Evolutionary conservation across 2,113 vertebrate genomes (phyloP).

Genomic region (Petaurus breviceps): DNA sequence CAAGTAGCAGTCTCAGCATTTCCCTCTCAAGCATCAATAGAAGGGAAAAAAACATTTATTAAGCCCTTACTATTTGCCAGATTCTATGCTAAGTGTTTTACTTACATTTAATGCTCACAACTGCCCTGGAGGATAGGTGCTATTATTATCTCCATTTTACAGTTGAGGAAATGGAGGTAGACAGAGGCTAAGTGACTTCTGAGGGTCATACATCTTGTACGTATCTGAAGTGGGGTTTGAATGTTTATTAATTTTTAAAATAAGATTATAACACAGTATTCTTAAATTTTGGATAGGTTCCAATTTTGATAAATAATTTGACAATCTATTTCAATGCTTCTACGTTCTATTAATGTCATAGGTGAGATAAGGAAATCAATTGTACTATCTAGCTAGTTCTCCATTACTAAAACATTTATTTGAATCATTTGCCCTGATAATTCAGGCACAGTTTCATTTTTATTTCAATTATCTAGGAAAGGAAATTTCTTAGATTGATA

Average conservation of each 20-base stretch:
- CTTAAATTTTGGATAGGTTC: background rate
- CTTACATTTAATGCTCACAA: background rate
- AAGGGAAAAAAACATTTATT: background rate
- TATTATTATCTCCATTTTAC: background rate
- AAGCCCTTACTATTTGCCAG: background rate
- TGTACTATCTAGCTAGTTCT: background rate
- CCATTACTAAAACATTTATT: background rate
- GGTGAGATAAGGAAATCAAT: background rate
- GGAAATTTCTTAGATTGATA: background rate
- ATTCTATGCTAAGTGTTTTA: background rate
- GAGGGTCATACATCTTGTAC: background rate
- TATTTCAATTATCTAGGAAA: background rate
- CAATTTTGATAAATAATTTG: background rate
- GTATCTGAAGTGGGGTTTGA: background rate
- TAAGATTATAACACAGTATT: background rate
- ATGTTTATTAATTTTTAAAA: background rate
- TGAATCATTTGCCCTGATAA: background rate
- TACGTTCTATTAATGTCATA: background rate
- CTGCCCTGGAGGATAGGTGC: background rate
- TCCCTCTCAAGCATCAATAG: background rate
- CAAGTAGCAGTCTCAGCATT: background rate
- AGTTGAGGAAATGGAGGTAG: background rate
- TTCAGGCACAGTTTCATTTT: background rate
- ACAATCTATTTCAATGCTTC: background rate
- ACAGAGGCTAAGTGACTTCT: background rate